Base-by-base conservation (phyloP, 2,888 invertebrate species). In the Poecilobothrus nobilitatus region DNA sequence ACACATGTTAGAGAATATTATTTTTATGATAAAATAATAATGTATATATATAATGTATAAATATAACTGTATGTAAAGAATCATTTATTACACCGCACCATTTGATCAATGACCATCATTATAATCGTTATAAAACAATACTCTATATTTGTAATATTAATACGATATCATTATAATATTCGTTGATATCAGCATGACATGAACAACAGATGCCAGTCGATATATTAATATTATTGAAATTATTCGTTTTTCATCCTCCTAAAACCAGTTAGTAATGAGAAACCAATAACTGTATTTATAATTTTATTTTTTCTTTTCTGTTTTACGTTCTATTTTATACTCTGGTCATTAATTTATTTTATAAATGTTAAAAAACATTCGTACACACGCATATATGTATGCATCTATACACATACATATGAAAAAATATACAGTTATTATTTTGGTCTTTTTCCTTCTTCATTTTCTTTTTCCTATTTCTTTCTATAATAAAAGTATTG, bases 271-370 rank as follows among this genome's bases (percentile, higher is more conserved):
- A 2, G 53, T 53, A 53, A 53, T 53, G 15, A 1, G 53, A 53
- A 53, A 53, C 53, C 53, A 53, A 53, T 53, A 53, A 53, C 53
- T 53, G 9, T 53, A 18, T 53, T 53, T 53, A 53, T 53, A 53
- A 53, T 15, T 53, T 53, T 27, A 4, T 27, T 27, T 27, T 27
- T 27, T 27, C 5, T 27, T 27, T 27, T 27, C 5, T 27, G 5
- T 27, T n/a, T 27, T 4, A 27, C 27, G 27, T 27, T 27, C 27
- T 27, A 4, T 27, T 27, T 53, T 53, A 53, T 53, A 15, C 15
- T 53, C 53, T 53, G 53, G 15, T 12, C 53, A 53, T 53, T 53
- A 53, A 53, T 53, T 53, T 53, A 6, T 53, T 53, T 53, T 53
- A 15, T 53, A 41, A 12, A 41, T 41, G 2, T 41, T 12, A 5